Percentiles rank a stretch among this genome's conserved stretches.
phyloP scores from a whole-genome alignment of 92 coral and sea anemone genomes.

The Isaurus tuberculatus region DNA sequence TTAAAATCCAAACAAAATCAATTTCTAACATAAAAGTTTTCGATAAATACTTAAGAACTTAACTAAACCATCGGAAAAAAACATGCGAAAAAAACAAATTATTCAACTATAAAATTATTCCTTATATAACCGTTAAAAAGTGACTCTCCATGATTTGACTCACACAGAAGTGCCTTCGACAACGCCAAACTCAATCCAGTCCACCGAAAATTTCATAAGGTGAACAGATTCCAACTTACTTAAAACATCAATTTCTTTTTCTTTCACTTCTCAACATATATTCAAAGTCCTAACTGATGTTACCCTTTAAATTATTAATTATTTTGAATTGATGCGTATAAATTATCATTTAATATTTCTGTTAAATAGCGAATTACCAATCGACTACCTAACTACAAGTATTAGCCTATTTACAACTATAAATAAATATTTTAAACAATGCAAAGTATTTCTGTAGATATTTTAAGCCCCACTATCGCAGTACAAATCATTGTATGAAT shows the following conservation, averaged over 20 bases:
- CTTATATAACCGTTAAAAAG: neutral
- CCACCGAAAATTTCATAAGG: neutral
- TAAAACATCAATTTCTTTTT: neutral
- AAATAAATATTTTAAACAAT: constrained; percentile 36
- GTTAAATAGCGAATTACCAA: neutral
- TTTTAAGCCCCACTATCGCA: neutral
- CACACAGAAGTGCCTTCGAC: neutral
- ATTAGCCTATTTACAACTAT: constrained; percentile 42
- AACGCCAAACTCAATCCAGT: neutral
- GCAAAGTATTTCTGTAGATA: neutral
- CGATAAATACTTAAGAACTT: constrained; percentile 13
- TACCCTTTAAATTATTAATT: neutral
- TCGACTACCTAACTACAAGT: constrained; percentile 29
- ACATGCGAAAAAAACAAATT: neutral
- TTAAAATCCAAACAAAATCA: constrained; percentile 33
- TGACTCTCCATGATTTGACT: neutral
- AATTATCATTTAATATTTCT: neutral
- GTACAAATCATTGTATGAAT: constrained; percentile 17
- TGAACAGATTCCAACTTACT: neutral
- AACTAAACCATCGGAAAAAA: neutral
- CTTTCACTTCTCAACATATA: neutral
- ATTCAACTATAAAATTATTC: neutral
- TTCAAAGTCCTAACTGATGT: neutral
- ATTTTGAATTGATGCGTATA: neutral
- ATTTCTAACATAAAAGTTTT: constrained; percentile 11